Conservation (phyloP, 2,797 vertebrate species). For the Enteromius anoplus region DNA sequence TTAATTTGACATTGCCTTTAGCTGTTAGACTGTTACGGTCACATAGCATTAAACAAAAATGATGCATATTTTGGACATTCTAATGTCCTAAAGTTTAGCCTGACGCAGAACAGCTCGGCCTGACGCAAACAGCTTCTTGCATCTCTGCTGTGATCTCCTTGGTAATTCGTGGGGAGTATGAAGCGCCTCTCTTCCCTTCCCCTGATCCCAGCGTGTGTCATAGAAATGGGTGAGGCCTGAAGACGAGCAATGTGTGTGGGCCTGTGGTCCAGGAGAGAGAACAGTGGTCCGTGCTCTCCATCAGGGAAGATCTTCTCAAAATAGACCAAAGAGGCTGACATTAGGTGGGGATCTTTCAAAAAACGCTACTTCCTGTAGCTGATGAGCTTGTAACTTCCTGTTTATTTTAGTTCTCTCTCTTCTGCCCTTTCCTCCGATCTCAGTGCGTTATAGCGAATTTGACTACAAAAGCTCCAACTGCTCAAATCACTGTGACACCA, state of each 20-base stretch:
- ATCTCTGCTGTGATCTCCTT: conserved; percentile 36
- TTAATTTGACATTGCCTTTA: background rate
- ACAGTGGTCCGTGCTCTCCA: conserved; percentile 57
- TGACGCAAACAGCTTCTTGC: conserved; percentile 13
- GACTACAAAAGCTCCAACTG: conserved; percentile 60
- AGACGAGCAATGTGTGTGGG: conserved; percentile 62
- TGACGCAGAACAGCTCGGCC: conserved; percentile 28
- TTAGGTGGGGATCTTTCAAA: conserved; percentile 72
- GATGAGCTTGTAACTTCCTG: conserved; percentile 74
- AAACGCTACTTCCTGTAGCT: conserved; percentile 38
- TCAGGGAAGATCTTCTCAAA: conserved; percentile 58
- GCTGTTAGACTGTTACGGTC: background rate
- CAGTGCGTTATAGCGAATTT: conserved; percentile 61
- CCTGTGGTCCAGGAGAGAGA: conserved; percentile 53
- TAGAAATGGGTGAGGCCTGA: conserved; percentile 59
- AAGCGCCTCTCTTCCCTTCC: conserved; percentile 1
- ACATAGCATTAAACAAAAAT: background rate
- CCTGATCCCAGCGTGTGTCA: conserved; percentile 41
- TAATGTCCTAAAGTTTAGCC: conserved; percentile 7
- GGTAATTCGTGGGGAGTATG: conserved; percentile 22
- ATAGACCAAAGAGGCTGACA: conserved; percentile 58
- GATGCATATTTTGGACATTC: background rate
- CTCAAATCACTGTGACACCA: conserved; percentile 43
- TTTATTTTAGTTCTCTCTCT: conserved; percentile 70
- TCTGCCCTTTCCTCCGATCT: conserved; percentile 62